Percentiles rank a stretch among this genome's conserved stretches.
Conservation (phyloP, 2,113 vertebrate genomes). For the Nyctibius bracteatus region DNA sequence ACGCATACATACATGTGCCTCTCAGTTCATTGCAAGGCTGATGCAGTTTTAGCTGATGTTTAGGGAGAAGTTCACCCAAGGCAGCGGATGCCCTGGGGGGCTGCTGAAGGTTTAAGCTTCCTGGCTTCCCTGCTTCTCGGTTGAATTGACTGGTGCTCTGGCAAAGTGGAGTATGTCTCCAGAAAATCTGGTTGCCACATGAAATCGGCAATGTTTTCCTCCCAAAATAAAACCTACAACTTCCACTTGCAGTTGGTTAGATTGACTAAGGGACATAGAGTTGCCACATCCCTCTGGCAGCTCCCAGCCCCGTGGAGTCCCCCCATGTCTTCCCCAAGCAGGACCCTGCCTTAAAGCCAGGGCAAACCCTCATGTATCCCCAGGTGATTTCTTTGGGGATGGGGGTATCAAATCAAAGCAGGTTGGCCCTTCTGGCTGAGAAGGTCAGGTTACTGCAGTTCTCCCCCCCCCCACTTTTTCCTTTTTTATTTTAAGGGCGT, state of each 20-base stretch:
- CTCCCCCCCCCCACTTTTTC: neutral
- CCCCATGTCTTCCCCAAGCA: rapidly evolving
- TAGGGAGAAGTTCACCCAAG: neutral
- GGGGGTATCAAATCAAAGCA: neutral
- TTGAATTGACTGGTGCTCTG: neutral
- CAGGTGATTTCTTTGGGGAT: neutral
- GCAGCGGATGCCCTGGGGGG: neutral
- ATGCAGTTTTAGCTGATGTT: neutral
- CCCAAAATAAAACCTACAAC: neutral
- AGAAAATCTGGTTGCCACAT: neutral
- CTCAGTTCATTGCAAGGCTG: neutral
- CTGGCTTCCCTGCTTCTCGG: neutral
- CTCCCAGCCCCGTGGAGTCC: neutral
- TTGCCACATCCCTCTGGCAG: neutral
- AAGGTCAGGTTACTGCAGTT: neutral
- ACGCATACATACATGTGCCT: neutral
- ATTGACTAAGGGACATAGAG: neutral
- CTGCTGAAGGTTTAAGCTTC: neutral
- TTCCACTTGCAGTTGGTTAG: neutral
- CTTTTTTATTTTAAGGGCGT: conserved; percentile 15
- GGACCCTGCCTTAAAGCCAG: neutral
- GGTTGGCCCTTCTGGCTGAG: neutral
- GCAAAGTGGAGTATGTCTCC: neutral
- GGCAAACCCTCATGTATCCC: neutral
- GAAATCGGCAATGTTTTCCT: neutral